Percentiles rank a stretch among this genome's conserved stretches.
These are phyloP conservation scores for Lutra lutra DNA, from an alignment of 2,797 vertebrate genomes.

Conservation along the genomic window DNA sequence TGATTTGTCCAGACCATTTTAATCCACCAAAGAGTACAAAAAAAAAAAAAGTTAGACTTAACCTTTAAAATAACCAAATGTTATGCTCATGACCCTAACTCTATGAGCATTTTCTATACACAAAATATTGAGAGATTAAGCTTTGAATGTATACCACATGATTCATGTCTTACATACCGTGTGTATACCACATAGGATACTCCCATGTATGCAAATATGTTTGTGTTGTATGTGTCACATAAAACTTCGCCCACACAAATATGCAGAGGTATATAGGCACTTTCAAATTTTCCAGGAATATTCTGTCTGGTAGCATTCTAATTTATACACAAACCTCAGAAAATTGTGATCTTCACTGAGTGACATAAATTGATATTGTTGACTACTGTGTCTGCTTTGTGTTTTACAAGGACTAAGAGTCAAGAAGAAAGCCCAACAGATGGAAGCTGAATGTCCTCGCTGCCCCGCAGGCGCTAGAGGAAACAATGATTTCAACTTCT, in stretches of 20 bases:
- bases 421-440: slow-evolving; percentile 16
- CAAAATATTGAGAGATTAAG: neutral
- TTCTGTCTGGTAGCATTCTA: neutral
- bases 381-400: neutral
- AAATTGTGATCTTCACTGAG: neutral
- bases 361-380: neutral
- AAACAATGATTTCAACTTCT: slow-evolving; percentile 2
- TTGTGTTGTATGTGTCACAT: neutral
- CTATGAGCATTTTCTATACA: neutral
- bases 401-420: slow-evolving; percentile 51
- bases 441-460: neutral
- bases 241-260: neutral
- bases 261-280: neutral
- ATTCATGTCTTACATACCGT: neutral
- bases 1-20: neutral
- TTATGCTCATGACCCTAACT: neutral
- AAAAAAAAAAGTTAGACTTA: neutral
- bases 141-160: neutral
- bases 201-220: neutral
- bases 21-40: neutral
- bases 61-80: neutral
- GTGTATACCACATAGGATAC: neutral
- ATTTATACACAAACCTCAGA: neutral
- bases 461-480: neutral
- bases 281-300: neutral